phyloP scores from a whole-genome alignment of 2,888 invertebrate species.

The Amblyteles armatorius region DNA sequence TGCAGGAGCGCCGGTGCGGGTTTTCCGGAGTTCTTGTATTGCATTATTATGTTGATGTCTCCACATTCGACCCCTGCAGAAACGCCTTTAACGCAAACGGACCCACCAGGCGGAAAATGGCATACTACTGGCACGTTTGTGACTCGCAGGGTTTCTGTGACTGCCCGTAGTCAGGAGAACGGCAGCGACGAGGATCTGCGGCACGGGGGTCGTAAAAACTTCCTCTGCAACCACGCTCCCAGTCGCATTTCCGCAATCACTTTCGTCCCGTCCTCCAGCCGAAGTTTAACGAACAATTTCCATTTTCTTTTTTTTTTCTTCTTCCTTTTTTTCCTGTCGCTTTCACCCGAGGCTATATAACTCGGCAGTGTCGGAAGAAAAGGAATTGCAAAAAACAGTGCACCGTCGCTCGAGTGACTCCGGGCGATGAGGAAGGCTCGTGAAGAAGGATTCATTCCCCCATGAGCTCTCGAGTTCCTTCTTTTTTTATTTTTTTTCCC shows the following conservation, averaged over 20 bases:
- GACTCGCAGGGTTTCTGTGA: neutral
- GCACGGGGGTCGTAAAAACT: conserved; percentile 27
- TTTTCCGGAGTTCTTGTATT: neutral
- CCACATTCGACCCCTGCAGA: neutral
- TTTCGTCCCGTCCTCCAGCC: conserved; percentile 16
- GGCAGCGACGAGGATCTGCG: neutral
- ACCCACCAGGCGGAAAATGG: neutral
- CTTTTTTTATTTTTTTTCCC: neutral
- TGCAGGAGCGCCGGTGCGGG: too few species aligned
- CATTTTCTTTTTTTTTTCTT: conserved; percentile 6
- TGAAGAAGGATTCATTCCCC: conserved; percentile 36
- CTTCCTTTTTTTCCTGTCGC: neutral
- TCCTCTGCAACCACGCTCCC: neutral
- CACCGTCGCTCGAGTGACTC: conserved; percentile 24
- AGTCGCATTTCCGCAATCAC: conserved; percentile 21
- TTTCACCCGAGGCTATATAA: conserved; percentile 23
- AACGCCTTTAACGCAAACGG: neutral
- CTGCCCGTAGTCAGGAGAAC: conserved; percentile 1
- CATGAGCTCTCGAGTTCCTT: neutral
- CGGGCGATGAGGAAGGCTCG: conserved; percentile 30
- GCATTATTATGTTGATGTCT: neutral
- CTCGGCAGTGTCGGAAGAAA: conserved; percentile 32
- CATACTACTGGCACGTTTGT: neutral
- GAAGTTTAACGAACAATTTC: conserved; percentile 40
- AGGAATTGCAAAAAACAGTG: conserved; percentile 32